Percentiles rank a stretch among this genome's conserved stretches.
Conservation (phyloP, 2,888 invertebrate species). For the Drosophila mimetica region DNA sequence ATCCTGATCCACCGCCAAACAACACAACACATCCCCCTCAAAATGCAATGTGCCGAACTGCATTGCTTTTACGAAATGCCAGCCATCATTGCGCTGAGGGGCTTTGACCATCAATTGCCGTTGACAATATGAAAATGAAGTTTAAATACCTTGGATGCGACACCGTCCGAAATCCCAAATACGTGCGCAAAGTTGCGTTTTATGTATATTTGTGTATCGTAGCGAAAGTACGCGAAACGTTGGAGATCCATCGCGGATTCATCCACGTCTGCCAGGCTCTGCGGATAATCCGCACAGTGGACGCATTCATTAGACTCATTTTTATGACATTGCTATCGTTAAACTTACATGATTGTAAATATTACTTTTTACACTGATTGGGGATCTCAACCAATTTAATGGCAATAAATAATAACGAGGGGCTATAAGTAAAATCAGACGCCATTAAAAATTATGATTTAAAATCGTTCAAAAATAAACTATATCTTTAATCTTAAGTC, state of each 20-base stretch:
- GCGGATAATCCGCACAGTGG: constrained; percentile 46
- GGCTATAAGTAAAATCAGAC: not conserved
- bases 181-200: constrained; percentile 66
- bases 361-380: not conserved
- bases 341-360: not conserved
- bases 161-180: constrained; percentile 69
- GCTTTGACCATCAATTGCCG: constrained; percentile 41
- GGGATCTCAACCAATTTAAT: not conserved
- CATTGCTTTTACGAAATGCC: constrained; percentile 53
- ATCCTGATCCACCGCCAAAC: constrained; percentile 17
- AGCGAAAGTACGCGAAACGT: constrained; percentile 47
- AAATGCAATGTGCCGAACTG: constrained; percentile 1
- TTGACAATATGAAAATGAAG: constrained; percentile 55
- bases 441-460: not conserved
- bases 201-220: constrained; percentile 55
- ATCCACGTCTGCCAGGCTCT: constrained; percentile 8
- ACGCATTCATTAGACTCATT: not conserved
- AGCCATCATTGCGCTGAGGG: constrained; percentile 31
- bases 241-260: constrained; percentile 32
- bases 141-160: constrained; percentile 52
- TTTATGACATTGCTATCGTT: not conserved
- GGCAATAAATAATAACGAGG: not conserved
- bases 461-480: not conserved
- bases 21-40: no score
- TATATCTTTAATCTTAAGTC: not conserved